phyloP scores from a whole-genome alignment of 2,888 invertebrate species.

The Macrosiphum euphorbiae region DNA sequence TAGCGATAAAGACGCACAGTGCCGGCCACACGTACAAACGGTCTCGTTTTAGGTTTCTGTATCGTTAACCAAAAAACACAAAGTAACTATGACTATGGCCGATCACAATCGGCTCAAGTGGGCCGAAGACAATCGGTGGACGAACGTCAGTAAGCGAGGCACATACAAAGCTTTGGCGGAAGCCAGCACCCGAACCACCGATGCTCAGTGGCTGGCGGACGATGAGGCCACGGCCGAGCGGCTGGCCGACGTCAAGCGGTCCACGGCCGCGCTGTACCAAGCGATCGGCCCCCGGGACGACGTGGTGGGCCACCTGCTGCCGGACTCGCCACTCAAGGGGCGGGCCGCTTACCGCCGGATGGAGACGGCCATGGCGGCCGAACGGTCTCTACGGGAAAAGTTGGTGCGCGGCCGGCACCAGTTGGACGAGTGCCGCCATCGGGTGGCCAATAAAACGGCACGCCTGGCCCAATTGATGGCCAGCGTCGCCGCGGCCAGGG shows the following conservation, averaged over 20 bases:
- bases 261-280: background rate
- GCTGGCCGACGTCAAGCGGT: background rate
- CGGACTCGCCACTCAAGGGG: background rate
- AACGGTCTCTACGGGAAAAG: background rate
- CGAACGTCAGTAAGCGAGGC: background rate
- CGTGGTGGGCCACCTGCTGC: background rate
- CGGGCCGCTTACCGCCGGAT: background rate
- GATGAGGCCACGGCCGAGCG: background rate
- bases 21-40: too few species aligned
- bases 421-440: background rate
- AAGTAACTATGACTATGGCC: too few species aligned
- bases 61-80: too few species aligned
- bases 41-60: too few species aligned
- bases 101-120: background rate
- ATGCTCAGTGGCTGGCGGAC: background rate
- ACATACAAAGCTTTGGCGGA: background rate
- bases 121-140: conserved; percentile 17
- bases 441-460: background rate
- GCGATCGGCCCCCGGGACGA: background rate
- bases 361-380: background rate
- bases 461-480: background rate
- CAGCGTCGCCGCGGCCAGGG: background rate
- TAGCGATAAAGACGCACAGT: too few species aligned
- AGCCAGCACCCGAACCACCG: too few species aligned
- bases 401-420: background rate